Evolutionary conservation across 2,797 vertebrate species (phyloP).

Genomic region (Sphaeramia orbicularis): DNA sequence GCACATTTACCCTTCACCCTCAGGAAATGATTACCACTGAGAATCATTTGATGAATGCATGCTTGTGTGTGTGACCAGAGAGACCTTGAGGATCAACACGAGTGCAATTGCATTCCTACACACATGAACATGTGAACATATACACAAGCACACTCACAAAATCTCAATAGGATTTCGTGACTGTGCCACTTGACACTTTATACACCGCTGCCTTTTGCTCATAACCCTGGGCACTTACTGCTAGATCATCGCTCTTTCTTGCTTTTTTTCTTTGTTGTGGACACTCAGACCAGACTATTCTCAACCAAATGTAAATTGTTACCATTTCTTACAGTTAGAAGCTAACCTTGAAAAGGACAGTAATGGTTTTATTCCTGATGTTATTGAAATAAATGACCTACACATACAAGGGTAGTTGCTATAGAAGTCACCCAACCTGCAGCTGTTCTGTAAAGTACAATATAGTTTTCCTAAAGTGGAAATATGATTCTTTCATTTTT

Average conservation of each 20-base stretch:
- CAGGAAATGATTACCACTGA: constrained; percentile 59
- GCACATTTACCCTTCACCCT: constrained; percentile 68
- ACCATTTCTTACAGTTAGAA: constrained; percentile 66
- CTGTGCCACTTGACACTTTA: constrained; percentile 44
- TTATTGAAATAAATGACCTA: constrained; percentile 64
- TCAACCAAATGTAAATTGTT: constrained; percentile 37
- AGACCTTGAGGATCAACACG: constrained; percentile 65
- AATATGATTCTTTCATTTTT: background rate
- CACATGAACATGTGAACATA: constrained; percentile 1
- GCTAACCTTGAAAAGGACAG: constrained; percentile 66
- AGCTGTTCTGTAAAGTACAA: constrained; percentile 4
- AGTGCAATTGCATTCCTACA: background rate
- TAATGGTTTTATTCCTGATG: constrained; percentile 44
- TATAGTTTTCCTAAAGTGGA: constrained; percentile 14
- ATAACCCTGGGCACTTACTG: constrained; percentile 33
- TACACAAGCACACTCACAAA: constrained; percentile 23
- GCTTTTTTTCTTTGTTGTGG: constrained; percentile 14
- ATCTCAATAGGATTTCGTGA: constrained; percentile 33
- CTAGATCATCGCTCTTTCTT: constrained; percentile 33
- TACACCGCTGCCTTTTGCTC: constrained; percentile 44
- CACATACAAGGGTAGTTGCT: background rate
- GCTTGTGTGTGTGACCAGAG: constrained; percentile 41
- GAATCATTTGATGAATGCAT: constrained; percentile 67
- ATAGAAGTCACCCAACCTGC: constrained; percentile 8
- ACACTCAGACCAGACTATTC: constrained; percentile 16